These are phyloP conservation scores for Halisarca cf. caerulea DNA, from an alignment of 37 sponge, comb jelly and placozoan species.

Conservation along the genomic window DNA sequence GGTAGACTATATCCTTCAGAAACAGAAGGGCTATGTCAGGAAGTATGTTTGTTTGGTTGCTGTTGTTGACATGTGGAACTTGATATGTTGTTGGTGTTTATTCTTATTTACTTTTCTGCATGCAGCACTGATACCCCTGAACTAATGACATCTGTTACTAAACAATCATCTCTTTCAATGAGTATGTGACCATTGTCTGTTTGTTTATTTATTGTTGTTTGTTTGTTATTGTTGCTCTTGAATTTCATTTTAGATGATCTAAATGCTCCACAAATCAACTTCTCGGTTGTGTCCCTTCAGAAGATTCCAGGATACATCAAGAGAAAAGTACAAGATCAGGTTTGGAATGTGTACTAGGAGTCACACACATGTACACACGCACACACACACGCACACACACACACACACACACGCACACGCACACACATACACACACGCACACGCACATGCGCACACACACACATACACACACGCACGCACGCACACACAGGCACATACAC, in stretches of 20 bases:
- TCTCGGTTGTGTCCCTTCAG: constrained; percentile 36
- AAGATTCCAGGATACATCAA: constrained; percentile 60
- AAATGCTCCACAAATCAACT: constrained; percentile 36
- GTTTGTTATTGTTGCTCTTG: background rate
- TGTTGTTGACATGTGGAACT: too few species aligned
- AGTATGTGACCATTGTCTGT: background rate
- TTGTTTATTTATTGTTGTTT: background rate
- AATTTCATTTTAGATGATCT: constrained; percentile 22
- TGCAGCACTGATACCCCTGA: too few species aligned
- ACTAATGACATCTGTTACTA: background rate
- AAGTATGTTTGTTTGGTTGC: background rate
- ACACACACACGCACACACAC: too few species aligned
- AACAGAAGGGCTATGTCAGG: background rate
- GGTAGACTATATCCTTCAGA: constrained; percentile 3
- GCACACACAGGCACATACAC: constrained; percentile 50
- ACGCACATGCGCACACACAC: background rate
- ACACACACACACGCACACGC: too few species aligned
- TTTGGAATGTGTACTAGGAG: background rate
- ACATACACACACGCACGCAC: constrained; percentile 34
- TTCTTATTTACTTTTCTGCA: too few species aligned
- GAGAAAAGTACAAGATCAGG: constrained; percentile 68
- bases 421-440: too few species aligned
- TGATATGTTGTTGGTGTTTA: too few species aligned
- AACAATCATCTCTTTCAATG: background rate
- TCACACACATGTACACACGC: background rate